A percentile compares a stretch with the other conserved stretches of the same genome.
Conservation (phyloP, 2,888 invertebrate species). For the Agrotis clavis region DNA sequence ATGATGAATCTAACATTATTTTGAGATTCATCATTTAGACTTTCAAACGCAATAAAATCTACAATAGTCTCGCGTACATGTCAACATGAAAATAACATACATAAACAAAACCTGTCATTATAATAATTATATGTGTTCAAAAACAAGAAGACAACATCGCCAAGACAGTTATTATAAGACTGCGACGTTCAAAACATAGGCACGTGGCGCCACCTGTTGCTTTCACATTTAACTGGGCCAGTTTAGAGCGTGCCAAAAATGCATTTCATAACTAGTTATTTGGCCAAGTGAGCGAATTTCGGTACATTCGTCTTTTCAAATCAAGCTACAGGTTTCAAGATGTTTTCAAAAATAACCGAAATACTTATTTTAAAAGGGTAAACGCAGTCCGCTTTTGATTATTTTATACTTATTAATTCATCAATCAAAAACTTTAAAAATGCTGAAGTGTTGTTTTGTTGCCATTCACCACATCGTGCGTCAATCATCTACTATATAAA, state of each 20-base stretch:
- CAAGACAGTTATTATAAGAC: constrained; percentile 28
- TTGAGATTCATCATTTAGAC: too few relatives aligned
- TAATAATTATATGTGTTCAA: constrained; percentile 1
- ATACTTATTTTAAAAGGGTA: neutral
- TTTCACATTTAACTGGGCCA: constrained; percentile 19
- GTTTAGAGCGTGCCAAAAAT: constrained; percentile 28
- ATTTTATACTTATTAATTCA: neutral
- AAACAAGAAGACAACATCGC: constrained; percentile 32
- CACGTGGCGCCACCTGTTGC: constrained; percentile 58
- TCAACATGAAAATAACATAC: constrained; percentile 1
- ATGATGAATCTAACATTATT: too few relatives aligned
- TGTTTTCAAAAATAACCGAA: neutral
- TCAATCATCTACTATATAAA: too few relatives aligned
- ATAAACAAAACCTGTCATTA: neutral
- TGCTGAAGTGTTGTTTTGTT: neutral
- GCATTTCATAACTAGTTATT: constrained; percentile 16
- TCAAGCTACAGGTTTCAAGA: neutral
- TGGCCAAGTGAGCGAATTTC: neutral
- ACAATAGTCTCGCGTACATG: neutral
- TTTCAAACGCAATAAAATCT: neutral
- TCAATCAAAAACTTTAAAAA: neutral
- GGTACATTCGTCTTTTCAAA: neutral
- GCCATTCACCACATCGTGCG: neutral
- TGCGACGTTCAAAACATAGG: constrained; percentile 8
- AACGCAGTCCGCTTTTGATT: neutral